A percentile compares a stretch with the other conserved stretches of the same genome.
These are phyloP conservation scores for Apamea epomidion DNA, from an alignment of 2,888 invertebrate species.

Conservation along the genomic window DNA sequence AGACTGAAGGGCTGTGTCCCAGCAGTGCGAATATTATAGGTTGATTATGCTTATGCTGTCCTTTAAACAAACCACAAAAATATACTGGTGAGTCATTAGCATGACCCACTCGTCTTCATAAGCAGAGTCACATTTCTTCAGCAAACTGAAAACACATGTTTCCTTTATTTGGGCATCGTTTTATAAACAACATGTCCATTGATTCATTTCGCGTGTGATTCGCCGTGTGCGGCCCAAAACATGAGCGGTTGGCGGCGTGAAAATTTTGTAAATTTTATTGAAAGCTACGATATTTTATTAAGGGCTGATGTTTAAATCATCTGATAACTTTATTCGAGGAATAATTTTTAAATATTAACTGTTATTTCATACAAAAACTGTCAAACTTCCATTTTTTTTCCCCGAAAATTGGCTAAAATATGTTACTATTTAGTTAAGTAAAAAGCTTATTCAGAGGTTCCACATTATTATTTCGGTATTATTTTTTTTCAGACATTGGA, in stretches of 20 bases:
- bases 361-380: no score
- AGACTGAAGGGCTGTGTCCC: no score
- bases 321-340: no score
- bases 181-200: slow-evolving; percentile 74
- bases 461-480: background rate
- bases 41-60: background rate
- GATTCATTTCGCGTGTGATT: slow-evolving; percentile 74
- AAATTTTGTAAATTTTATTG: background rate
- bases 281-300: background rate
- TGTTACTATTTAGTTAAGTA: no score
- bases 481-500: no score
- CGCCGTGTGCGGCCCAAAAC: slow-evolving; percentile 47
- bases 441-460: background rate
- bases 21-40: no score
- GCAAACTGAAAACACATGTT: slow-evolving; percentile 72
- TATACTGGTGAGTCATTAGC: slow-evolving; percentile 49
- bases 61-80: background rate
- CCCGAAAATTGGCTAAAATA: no score
- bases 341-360: no score
- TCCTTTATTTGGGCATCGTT: slow-evolving; percentile 69
- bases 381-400: no score
- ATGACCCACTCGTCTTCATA: slow-evolving; percentile 43
- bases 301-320: no score
- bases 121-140: slow-evolving; percentile 63
- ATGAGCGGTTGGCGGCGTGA: slow-evolving; percentile 51